Conservation (phyloP, 2,797 vertebrate genomes). For the Galago senegalensis region DNA sequence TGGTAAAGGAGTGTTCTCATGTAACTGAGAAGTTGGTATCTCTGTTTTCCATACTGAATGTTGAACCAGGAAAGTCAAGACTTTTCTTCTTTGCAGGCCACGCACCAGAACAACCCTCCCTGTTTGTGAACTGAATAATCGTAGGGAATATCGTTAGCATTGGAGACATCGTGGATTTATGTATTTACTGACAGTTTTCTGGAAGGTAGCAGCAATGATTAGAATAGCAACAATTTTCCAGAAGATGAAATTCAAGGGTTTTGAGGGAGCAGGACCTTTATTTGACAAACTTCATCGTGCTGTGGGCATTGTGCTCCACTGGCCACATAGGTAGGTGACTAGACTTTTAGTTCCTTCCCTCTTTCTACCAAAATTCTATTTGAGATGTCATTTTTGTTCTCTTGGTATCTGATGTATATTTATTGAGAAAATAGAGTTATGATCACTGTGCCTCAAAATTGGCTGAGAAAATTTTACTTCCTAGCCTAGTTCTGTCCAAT, state of each 20-base stretch:
- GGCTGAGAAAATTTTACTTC: conserved; percentile 39
- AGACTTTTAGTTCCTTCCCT: conserved; percentile 42
- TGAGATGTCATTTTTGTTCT: conserved; percentile 61
- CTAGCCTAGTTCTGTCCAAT: neutral
- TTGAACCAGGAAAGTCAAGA: conserved; percentile 51
- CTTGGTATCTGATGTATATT: conserved; percentile 37
- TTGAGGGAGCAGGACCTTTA: neutral
- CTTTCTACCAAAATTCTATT: conserved; percentile 24
- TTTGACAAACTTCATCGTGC: neutral
- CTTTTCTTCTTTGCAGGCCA: neutral
- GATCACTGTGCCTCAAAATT: neutral
- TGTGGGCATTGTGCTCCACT: neutral
- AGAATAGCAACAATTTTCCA: neutral
- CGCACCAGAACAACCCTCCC: neutral
- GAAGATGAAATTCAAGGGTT: neutral
- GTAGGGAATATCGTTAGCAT: neutral
- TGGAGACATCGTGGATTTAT: neutral
- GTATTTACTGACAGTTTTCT: conserved; percentile 42
- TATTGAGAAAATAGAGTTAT: conserved; percentile 22
- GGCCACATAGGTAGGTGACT: neutral
- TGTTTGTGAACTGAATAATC: neutral
- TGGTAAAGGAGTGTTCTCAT: conserved; percentile 12
- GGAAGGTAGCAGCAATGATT: neutral
- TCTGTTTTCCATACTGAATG: conserved; percentile 47
- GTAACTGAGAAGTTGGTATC: conserved; percentile 9